phyloP scores from a whole-genome alignment of 2,113 vertebrate species.

The Oreochromis tanganicae region DNA sequence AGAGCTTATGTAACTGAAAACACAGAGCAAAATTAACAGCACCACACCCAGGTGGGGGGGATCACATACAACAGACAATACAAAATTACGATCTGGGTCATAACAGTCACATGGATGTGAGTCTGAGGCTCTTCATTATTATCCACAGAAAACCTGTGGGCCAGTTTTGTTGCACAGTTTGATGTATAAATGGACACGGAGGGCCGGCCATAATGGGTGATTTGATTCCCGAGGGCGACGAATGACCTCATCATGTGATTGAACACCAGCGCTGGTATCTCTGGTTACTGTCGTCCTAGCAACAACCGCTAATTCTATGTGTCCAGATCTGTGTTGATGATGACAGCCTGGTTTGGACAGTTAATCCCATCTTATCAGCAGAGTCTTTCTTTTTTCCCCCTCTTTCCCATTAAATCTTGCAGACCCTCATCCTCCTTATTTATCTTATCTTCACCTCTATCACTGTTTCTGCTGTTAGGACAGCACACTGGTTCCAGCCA shows the following conservation, averaged over 20 bases:
- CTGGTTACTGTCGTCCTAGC: slow-evolving; percentile 57
- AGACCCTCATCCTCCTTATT: background rate
- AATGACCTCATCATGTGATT: slow-evolving; percentile 56
- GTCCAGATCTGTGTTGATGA: slow-evolving; percentile 24
- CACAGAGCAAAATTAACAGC: background rate
- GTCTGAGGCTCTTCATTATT: background rate
- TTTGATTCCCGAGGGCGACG: slow-evolving; percentile 41
- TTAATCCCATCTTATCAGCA: slow-evolving; percentile 35
- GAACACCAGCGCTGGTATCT: slow-evolving; percentile 46
- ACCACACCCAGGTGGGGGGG: background rate
- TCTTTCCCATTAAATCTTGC: background rate
- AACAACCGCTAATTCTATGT: slow-evolving; percentile 45
- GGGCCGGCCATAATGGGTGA: slow-evolving; percentile 6
- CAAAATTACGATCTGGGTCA: background rate
- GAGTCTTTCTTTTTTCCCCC: background rate
- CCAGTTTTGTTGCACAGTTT: background rate
- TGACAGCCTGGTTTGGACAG: slow-evolving; percentile 39
- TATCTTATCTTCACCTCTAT: background rate
- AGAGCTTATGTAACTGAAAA: background rate
- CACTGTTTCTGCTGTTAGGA: background rate
- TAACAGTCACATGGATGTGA: background rate
- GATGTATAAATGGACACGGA: background rate
- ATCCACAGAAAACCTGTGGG: background rate
- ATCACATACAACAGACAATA: background rate
- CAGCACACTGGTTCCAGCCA: background rate